Conservation (phyloP, 2,113 vertebrate genomes). For the Dromaius novaehollandiae region DNA sequence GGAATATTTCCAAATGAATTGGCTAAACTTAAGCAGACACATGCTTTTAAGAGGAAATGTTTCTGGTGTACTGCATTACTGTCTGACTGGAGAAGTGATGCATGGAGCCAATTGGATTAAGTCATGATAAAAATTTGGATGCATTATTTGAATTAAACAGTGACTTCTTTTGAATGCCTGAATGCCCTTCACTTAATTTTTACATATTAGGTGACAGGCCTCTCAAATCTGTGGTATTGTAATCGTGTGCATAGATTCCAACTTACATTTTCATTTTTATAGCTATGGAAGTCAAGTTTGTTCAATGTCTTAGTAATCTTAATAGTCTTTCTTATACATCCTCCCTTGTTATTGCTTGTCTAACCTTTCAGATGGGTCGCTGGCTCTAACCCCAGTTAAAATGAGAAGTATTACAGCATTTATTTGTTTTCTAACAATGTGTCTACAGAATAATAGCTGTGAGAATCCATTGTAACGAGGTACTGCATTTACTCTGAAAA, state of each 20-base stretch:
- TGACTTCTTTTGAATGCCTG: background rate
- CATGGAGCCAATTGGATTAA: background rate
- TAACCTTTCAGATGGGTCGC: background rate
- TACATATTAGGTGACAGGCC: background rate
- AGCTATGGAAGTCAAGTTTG: background rate
- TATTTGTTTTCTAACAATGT: too few species aligned
- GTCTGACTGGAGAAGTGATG: background rate
- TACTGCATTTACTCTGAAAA: background rate
- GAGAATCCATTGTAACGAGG: too few species aligned
- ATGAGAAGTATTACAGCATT: too few species aligned
- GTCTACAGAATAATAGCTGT: background rate
- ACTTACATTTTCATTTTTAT: background rate
- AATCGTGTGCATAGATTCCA: background rate
- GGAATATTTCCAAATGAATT: background rate
- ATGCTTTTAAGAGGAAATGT: background rate
- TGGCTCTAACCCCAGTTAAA: background rate
- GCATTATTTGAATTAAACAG: background rate
- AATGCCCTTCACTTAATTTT: background rate
- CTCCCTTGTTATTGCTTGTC: background rate
- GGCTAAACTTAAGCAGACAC: background rate
- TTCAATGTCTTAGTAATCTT: background rate
- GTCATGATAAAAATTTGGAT: background rate
- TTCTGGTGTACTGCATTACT: background rate
- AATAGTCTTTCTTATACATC: background rate
- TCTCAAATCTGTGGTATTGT: background rate